Conservation (phyloP, 2,113 vertebrate species). For the Ceuthmochares aereus region DNA sequence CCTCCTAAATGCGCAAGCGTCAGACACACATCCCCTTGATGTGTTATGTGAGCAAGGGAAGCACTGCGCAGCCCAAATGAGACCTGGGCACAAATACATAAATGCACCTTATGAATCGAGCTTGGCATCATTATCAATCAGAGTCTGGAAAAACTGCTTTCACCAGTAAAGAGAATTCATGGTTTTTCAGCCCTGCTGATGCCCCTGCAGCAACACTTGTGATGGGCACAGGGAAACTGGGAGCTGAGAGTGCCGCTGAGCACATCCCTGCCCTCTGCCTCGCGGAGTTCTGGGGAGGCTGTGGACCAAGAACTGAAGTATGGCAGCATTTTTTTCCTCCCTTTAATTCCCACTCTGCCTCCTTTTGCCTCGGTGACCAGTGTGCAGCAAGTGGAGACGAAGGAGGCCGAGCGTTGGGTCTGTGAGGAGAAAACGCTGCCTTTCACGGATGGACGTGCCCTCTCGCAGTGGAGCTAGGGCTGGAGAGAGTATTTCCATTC, state of each 20-base stretch:
- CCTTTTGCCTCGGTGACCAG: not conserved
- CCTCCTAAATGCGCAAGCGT: not conserved
- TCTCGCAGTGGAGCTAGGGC: not conserved
- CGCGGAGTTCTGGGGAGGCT: not conserved
- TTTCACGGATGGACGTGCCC: rapidly evolving
- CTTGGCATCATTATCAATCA: not conserved
- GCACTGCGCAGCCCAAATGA: not conserved
- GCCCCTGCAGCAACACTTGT: conserved; percentile 1
- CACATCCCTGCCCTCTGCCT: not conserved
- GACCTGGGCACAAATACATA: not conserved
- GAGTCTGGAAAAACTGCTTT: conserved; percentile 28
- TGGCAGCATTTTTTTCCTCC: not conserved
- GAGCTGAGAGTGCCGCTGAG: not conserved
- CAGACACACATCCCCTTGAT: rapidly evolving
- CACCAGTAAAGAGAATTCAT: not conserved
- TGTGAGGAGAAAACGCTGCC: rapidly evolving
- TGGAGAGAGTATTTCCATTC: not conserved
- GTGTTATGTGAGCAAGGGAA: not conserved
- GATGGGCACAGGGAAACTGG: conserved; percentile 19
- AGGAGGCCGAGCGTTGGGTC: not conserved
- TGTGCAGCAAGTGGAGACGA: not conserved
- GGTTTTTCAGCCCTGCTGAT: conserved; percentile 49
- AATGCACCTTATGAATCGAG: not conserved
- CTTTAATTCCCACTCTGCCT: not conserved
- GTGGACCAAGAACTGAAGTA: not conserved